A percentile compares a stretch with the other conserved stretches of the same genome.
Conservation (phyloP, 2,797 vertebrate genomes). For the Hippoglossus hippoglossus region DNA sequence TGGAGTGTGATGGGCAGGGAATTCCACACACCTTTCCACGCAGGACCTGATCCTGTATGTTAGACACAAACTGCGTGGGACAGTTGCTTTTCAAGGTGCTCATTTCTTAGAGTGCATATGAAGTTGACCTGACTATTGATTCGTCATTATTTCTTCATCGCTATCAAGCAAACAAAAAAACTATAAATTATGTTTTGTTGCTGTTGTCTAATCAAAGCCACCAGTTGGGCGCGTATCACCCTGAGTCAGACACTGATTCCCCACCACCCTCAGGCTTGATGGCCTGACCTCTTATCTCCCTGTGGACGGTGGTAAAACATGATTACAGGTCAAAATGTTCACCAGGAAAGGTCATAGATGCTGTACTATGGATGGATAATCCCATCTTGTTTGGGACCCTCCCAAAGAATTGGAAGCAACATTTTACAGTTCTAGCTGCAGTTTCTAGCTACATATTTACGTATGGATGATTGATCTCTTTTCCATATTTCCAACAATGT, state of each 20-base stretch:
- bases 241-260: background rate
- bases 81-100: background rate
- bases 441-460: background rate
- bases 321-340: background rate
- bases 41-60: slow-evolving; percentile 27
- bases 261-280: background rate
- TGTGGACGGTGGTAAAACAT: background rate
- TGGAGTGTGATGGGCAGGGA: slow-evolving; percentile 5
- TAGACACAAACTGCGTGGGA: no score
- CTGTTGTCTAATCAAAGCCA: background rate
- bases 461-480: background rate
- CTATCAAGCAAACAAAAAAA: background rate
- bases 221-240: background rate
- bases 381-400: background rate
- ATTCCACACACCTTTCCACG: slow-evolving; percentile 18
- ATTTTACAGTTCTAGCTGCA: background rate
- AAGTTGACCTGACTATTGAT: background rate
- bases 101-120: background rate
- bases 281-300: slow-evolving; percentile 6
- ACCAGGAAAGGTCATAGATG: background rate
- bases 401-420: background rate
- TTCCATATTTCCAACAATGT: no score
- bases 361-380: background rate
- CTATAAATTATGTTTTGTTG: background rate
- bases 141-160: background rate